Evolutionary conservation across 2,113 vertebrate genomes (phyloP).

Genomic region (Scytalopus superciliaris): DNA sequence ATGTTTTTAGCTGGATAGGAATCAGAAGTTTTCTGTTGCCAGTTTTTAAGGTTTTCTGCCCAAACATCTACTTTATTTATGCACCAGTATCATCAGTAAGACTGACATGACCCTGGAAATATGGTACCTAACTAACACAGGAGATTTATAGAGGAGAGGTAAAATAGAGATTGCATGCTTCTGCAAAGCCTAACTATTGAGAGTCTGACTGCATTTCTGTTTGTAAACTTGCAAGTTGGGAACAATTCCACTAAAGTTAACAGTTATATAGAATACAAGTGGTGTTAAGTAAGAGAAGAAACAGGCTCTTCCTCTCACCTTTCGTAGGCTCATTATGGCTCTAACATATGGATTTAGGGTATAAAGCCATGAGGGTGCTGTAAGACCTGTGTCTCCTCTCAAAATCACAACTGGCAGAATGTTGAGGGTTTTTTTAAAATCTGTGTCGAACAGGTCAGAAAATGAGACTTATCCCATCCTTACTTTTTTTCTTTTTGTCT

Average conservation of each 20-base stretch:
- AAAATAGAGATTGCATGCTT: neutral
- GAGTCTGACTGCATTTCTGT: neutral
- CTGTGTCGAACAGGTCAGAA: neutral
- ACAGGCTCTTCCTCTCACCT: neutral
- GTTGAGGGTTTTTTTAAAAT: neutral
- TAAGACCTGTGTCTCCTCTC: neutral
- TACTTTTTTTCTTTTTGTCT: neutral
- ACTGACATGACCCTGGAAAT: neutral
- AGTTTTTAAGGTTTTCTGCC: neutral
- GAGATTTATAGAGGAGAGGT: neutral
- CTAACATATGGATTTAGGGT: neutral
- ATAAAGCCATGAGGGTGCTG: neutral
- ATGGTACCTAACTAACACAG: neutral
- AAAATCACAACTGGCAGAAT: neutral
- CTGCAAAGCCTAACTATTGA: neutral
- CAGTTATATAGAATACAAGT: neutral
- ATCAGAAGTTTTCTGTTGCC: neutral
- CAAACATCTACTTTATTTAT: neutral
- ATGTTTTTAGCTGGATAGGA: conserved; percentile 33
- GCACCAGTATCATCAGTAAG: neutral
- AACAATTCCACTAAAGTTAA: neutral
- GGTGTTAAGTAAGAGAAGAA: neutral
- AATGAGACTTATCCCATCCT: neutral
- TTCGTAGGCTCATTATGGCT: neutral
- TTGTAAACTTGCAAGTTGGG: neutral